Base-by-base conservation (phyloP, 2,888 invertebrate genomes). In the Drosophila atripex region DNA sequence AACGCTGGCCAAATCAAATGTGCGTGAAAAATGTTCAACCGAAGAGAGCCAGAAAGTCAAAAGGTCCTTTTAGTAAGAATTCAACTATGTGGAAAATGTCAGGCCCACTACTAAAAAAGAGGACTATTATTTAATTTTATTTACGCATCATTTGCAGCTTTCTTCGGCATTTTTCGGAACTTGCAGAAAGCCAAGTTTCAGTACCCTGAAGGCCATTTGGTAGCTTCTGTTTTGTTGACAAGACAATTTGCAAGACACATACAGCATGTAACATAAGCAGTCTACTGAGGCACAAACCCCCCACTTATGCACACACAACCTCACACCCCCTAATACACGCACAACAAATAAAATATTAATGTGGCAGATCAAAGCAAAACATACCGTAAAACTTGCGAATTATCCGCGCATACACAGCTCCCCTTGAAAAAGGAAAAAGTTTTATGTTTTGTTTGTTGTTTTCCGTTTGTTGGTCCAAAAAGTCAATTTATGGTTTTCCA, bases 401-500 rank as follows among this genome's bases (percentile, higher is more conserved):
- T 63, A 47, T 65, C 47, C 50, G 38, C 45, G 45, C 68, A 57
- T 49, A 56, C 41, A 46, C 18, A 41, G 16, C 49, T 16, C 23
- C 35, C 35, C 8, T 8, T 9, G 39, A 53, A 47, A 23, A 52
- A 64, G 41, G 47, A 55, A 63, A 69, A 83, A 83, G 58, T 70
- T 77, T 73, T 71, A 21, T 25, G 11, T 38, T 56, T 56, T 30
- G 30, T 73, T 65, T 46, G 64, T 66, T 47, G 55, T 69, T 72
- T 49, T 63, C 60, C 57, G 53, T 72, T 70, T 63, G 60, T 52
- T 61, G 47, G 43, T 45, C 58, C 55, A 65, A 73, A 73, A 82
- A 86, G 75, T 79, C 70, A 86, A 79, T 83, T 83, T 86, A 79
- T 79, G 86, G 75, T 65, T 74, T 77, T 71, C 58, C 52, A 46